A percentile compares a stretch with the other conserved stretches of the same genome.
Evolutionary conservation across 2,797 vertebrate genomes (phyloP).

Genomic region (Furcifer pardalis): DNA sequence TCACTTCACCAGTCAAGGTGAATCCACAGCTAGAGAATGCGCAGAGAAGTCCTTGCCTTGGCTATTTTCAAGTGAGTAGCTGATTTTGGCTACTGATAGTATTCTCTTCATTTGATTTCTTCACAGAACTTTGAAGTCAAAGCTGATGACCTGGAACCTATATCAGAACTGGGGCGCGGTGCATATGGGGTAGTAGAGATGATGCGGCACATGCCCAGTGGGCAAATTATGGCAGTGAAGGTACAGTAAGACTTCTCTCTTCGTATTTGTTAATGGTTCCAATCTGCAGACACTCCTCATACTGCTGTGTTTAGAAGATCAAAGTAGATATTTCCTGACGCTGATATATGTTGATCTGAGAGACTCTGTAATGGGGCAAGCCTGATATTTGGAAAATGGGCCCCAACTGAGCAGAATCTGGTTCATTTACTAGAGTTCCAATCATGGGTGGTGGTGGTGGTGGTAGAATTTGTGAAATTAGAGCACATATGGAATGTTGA

Average conservation of each 20-base stretch:
- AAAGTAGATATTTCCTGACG: background rate
- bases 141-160: constrained; percentile 96
- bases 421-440: background rate
- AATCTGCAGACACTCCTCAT: background rate
- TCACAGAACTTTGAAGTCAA: constrained; percentile 97
- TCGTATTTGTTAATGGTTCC: background rate
- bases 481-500: background rate
- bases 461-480: background rate
- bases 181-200: constrained; percentile 97
- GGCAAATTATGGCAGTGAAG: constrained; percentile 98
- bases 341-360: background rate
- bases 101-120: background rate
- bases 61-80: background rate
- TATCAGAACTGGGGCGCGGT: constrained; percentile 92
- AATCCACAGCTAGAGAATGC: background rate
- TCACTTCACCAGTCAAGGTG: background rate
- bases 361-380: background rate
- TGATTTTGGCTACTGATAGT: accelerated
- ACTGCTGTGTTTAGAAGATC: too few relatives aligned
- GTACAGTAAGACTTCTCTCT: constrained; percentile 71
- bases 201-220: constrained; percentile 94
- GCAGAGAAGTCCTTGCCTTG: background rate
- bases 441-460: background rate
- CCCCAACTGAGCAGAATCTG: background rate
- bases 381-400: too few relatives aligned